phyloP scores from a whole-genome alignment of 1,140 invertebrate species.

The Diorhabda carinulata region DNA sequence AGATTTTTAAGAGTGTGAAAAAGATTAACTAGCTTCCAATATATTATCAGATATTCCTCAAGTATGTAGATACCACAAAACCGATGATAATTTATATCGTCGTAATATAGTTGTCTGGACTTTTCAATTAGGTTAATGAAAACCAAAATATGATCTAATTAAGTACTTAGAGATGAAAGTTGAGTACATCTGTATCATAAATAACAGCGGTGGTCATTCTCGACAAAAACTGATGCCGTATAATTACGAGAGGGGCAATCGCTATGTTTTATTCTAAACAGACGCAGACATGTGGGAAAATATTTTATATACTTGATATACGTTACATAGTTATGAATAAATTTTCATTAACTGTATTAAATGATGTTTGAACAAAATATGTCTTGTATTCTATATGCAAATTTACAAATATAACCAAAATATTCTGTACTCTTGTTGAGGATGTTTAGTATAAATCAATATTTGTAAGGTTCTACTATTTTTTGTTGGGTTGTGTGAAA shows the following conservation, averaged over 20 bases:
- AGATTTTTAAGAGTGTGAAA: too few relatives aligned
- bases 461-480: too few relatives aligned
- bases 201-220: neutral
- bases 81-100: constrained; percentile 1
- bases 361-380: too few relatives aligned
- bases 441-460: too few relatives aligned
- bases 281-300: neutral
- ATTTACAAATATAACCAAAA: too few relatives aligned
- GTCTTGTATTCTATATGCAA: too few relatives aligned
- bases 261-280: neutral
- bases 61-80: neutral
- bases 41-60: neutral
- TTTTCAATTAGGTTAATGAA: neutral
- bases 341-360: too few relatives aligned
- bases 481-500: too few relatives aligned
- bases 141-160: constrained; percentile 3
- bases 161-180: neutral
- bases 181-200: neutral
- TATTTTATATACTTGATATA: neutral
- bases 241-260: neutral
- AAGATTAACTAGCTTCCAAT: neutral
- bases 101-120: neutral
- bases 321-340: too few relatives aligned
- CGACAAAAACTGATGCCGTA: neutral
- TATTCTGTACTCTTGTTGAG: too few relatives aligned